These are phyloP conservation scores for Medauroidea extradentata DNA, from an alignment of 1,140 invertebrate species.

Conservation along the genomic window DNA sequence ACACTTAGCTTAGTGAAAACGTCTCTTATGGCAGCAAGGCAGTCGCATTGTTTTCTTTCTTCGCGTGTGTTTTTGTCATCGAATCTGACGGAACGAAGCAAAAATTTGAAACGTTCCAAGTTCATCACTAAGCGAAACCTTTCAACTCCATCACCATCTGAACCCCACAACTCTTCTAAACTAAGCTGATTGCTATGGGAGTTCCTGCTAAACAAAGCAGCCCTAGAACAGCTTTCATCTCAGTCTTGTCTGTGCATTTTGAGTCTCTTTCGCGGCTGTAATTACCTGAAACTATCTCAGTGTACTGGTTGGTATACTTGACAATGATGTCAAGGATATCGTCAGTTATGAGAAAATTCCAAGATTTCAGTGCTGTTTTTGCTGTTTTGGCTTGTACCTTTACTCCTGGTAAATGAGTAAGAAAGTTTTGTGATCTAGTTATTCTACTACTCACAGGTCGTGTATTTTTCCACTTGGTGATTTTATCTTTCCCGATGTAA, in stretches of 20 bases:
- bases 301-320: slow-evolving; percentile 2
- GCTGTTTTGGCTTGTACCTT: too few relatives aligned
- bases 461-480: too few relatives aligned
- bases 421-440: too few relatives aligned
- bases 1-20: too few relatives aligned
- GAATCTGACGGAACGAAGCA: slow-evolving; percentile 32
- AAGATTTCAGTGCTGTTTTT: background rate
- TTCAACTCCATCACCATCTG: too few relatives aligned
- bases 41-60: slow-evolving; percentile 31
- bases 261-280: too few relatives aligned
- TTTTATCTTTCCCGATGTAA: too few relatives aligned
- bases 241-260: too few relatives aligned
- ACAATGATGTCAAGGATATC: slow-evolving; percentile 3
- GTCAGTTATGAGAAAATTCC: slow-evolving; percentile 5
- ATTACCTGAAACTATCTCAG: background rate
- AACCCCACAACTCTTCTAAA: slow-evolving; percentile 31
- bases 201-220: slow-evolving; percentile 32
- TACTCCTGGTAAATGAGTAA: too few relatives aligned
- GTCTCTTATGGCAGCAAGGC: slow-evolving; percentile 32
- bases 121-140: too few relatives aligned
- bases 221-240: too few relatives aligned
- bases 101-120: slow-evolving; percentile 35
- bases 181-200: slow-evolving; percentile 20
- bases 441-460: too few relatives aligned
- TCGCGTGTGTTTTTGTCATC: slow-evolving; percentile 28